Conservation (phyloP, 2,113 vertebrate species). For the Eudyptes chrysolophus region DNA sequence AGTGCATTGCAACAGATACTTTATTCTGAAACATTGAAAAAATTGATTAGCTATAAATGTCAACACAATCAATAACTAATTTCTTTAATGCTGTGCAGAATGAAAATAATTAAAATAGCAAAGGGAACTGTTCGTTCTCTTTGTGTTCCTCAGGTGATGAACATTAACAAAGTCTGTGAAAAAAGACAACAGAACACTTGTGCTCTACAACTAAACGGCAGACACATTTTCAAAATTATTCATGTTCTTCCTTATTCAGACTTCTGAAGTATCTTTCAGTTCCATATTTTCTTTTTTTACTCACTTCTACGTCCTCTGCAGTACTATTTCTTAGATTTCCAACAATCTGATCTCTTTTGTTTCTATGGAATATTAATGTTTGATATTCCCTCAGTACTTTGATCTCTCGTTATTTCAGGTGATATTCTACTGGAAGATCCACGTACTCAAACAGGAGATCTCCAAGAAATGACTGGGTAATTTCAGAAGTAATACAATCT, state of each 20-base stretch:
- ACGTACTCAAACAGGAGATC: neutral
- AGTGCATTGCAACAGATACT: neutral
- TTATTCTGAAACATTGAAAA: neutral
- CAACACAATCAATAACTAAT: slow-evolving; percentile 15
- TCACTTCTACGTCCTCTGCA: neutral
- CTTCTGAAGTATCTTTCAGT: neutral
- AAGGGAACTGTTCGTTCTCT: neutral
- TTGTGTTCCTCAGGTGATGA: neutral
- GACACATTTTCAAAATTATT: neutral
- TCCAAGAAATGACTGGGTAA: neutral
- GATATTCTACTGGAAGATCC: neutral
- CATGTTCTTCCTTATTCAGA: neutral
- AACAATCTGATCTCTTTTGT: neutral
- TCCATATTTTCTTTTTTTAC: neutral
- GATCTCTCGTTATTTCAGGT: neutral
- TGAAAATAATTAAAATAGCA: neutral
- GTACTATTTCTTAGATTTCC: neutral
- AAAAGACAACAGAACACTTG: neutral
- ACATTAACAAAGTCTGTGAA: neutral
- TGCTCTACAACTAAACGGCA: neutral
- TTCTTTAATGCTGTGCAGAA: slow-evolving; percentile 1
- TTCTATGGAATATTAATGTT: neutral
- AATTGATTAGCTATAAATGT: neutral
- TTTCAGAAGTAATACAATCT: neutral
- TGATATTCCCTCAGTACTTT: neutral